A percentile compares a stretch with the other conserved stretches of the same genome.
phyloP scores from a whole-genome alignment of 2,888 invertebrate species.

The Lycia hirtaria region DNA sequence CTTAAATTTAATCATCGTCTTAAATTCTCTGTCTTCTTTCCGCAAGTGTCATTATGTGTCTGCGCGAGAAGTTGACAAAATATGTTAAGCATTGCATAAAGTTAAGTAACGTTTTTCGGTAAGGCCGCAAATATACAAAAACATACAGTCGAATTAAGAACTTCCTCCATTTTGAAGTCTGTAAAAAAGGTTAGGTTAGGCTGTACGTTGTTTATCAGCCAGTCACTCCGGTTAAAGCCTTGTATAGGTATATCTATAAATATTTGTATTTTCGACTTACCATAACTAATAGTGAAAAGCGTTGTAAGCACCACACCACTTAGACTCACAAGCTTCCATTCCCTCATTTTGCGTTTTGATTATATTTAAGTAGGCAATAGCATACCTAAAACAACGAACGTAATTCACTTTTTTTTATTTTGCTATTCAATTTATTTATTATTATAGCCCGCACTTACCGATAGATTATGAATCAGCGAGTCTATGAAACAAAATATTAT shows the following conservation, averaged over 20 bases:
- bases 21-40: too few relatives aligned
- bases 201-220: too few relatives aligned
- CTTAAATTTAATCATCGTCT: too few relatives aligned
- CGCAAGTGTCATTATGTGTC: too few relatives aligned
- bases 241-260: background rate
- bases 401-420: slow-evolving; percentile 3
- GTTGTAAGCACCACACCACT: slow-evolving; percentile 38
- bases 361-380: slow-evolving; percentile 21
- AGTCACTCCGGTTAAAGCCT: background rate
- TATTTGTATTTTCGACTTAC: slow-evolving; percentile 47
- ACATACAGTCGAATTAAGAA: too few relatives aligned
- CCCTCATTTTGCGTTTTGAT: slow-evolving; percentile 40
- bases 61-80: too few relatives aligned
- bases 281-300: slow-evolving; percentile 44
- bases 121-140: too few relatives aligned
- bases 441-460: slow-evolving; percentile 8
- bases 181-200: too few relatives aligned
- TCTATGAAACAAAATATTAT: background rate
- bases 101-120: too few relatives aligned
- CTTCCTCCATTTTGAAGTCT: too few relatives aligned
- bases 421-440: background rate
- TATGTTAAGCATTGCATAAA: too few relatives aligned
- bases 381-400: slow-evolving; percentile 45
- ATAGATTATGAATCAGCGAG: background rate
- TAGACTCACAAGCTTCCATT: slow-evolving; percentile 35